These are phyloP conservation scores for Setipinna tenuifilis DNA, from an alignment of 2,797 vertebrate genomes.

Conservation along the genomic window DNA sequence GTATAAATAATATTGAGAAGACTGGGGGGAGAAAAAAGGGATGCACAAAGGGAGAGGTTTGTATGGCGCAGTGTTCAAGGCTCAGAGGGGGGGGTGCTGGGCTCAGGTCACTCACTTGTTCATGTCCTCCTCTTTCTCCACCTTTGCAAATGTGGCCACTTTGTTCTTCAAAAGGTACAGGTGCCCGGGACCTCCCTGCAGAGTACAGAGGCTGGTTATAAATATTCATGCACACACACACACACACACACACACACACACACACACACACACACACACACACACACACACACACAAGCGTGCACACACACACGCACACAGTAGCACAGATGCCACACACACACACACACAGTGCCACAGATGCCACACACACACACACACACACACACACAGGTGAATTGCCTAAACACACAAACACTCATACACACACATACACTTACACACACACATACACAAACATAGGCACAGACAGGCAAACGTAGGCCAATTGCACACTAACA, in stretches of 20 bases:
- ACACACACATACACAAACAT: neutral
- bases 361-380: neutral
- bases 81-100: too few species aligned
- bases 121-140: constrained; percentile 98
- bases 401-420: neutral
- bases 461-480: neutral
- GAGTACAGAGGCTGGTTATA: constrained; percentile 23
- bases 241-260: neutral
- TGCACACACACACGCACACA: neutral
- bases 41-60: too few species aligned
- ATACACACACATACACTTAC: neutral
- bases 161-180: constrained; percentile 97
- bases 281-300: neutral
- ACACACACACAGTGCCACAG: neutral
- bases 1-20: too few species aligned
- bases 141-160: constrained; percentile 96
- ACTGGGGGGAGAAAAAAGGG: too few species aligned
- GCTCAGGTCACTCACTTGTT: constrained; percentile 83
- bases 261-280: neutral
- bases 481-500: neutral
- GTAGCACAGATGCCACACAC: neutral
- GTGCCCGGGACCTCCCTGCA: constrained; percentile 92
- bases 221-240: neutral
- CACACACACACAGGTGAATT: too few species aligned
- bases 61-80: too few species aligned